Evolutionary conservation across 2,113 vertebrate genomes (phyloP).

Genomic region (Eurystomus gularis): DNA sequence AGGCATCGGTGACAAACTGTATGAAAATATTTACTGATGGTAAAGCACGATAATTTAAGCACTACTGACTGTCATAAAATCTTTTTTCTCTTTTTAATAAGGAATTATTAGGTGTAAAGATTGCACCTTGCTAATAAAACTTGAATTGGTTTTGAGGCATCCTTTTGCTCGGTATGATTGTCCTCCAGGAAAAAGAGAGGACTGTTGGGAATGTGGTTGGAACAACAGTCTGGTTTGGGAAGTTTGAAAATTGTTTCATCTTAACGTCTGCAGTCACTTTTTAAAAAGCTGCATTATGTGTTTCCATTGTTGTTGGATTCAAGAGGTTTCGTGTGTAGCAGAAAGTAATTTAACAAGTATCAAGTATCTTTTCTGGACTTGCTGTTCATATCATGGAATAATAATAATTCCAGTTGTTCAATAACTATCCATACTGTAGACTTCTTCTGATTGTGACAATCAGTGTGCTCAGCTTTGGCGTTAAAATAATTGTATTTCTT

Average conservation of each 20-base stretch:
- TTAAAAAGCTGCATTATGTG: not conserved
- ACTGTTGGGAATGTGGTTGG: not conserved
- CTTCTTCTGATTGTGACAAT: not conserved
- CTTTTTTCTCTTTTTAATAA: not conserved
- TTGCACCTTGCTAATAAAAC: not conserved
- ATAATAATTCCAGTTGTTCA: not conserved
- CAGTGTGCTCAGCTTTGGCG: not conserved
- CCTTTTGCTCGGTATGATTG: not conserved
- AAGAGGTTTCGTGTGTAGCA: not conserved
- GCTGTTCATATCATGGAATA: not conserved
- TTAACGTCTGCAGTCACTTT: not conserved
- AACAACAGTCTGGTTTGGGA: not conserved
- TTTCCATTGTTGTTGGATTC: not conserved
- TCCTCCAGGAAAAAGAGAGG: not conserved
- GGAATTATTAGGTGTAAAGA: not conserved
- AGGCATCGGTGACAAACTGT: not conserved
- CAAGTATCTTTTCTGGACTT: not conserved
- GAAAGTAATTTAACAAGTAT: not conserved
- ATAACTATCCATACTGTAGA: not conserved
- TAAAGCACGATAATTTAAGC: not conserved
- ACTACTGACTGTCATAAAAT: not conserved
- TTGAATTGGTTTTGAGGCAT: not conserved
- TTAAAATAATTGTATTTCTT: not conserved
- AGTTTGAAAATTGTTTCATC: not conserved
- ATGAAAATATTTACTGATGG: not conserved